Conservation (phyloP, 1,140 invertebrate species). For the Meloidogyne chitwoodi region DNA sequence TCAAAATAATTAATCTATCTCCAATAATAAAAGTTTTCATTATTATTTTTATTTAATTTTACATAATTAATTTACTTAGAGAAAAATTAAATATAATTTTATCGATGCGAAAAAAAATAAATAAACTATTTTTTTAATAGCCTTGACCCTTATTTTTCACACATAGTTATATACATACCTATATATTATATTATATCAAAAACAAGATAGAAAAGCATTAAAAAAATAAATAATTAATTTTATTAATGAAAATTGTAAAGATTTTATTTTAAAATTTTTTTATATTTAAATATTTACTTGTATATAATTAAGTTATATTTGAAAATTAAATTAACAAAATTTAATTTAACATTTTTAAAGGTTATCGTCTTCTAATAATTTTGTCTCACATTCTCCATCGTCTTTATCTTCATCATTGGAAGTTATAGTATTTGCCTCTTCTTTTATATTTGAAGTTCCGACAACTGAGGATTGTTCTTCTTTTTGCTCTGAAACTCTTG, state of each 20-base stretch:
- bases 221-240: too few relatives aligned
- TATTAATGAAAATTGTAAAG: too few relatives aligned
- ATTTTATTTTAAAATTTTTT: too few relatives aligned
- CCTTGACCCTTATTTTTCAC: neutral
- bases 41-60: neutral
- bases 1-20: neutral
- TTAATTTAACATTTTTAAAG: neutral
- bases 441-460: neutral
- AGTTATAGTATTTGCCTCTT: neutral
- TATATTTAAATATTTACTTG: neutral
- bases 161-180: too few relatives aligned
- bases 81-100: neutral
- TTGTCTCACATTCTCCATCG: neutral
- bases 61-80: neutral
- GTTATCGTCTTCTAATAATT: neutral
- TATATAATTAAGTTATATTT: neutral
- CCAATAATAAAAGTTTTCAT: constrained; percentile 11
- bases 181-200: too few relatives aligned
- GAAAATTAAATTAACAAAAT: neutral
- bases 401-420: neutral
- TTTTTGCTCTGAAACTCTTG: neutral
- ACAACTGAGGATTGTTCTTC: neutral
- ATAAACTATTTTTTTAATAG: neutral
- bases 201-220: too few relatives aligned
- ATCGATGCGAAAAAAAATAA: neutral